Base-by-base conservation (phyloP, 2,797 vertebrate genomes). In the Toxotes lorentzi region DNA sequence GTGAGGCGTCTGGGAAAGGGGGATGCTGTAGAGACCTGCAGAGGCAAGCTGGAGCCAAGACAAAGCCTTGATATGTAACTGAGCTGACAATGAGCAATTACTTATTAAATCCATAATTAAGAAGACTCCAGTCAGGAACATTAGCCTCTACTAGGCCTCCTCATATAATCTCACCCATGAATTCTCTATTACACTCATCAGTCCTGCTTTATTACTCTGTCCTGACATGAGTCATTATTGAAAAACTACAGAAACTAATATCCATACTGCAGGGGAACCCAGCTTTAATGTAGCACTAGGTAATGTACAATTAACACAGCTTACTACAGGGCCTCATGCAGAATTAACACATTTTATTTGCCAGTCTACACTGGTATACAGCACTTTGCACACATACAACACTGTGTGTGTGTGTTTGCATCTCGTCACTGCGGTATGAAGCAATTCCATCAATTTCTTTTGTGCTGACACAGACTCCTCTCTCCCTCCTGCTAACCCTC, bases 81-180 rank as follows among this genome's bases (percentile, higher is more conserved):
- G 38, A 73, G 68, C 57, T 60, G 83, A 78, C 73, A 78, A 41
- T 87, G 76, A 88, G n/a, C 50, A 85, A 91, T 59, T 35, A 51
- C 71, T 68, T 62, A 81, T 79, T 63, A 82, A 75, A 90, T 90
- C 68, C 75, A 88, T 92, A 87, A 92, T 91, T 88, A 70, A 88
- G 73, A 65, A 48, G 76, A 65, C 41, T 62, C 38, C 17, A 27
- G 62, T 68, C 45, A 67, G 21, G 66, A 81, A 68, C 57, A 85
- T 84, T 57, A 84, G 62, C 45, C 70, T 61, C 75, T 82, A 60
- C 69, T 6, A 48, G 70, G 60, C 62, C 61, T 82, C 53, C 7
- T 75, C 12, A 66, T 61, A 65, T 62, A 17, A 76, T 74, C 70
- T 78, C 60, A 67, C 64, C 87, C 56, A 79, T 78, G 51, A 89